Evolutionary conservation across 2,797 vertebrate species (phyloP).

Genomic region (Enteromius viviparus): DNA sequence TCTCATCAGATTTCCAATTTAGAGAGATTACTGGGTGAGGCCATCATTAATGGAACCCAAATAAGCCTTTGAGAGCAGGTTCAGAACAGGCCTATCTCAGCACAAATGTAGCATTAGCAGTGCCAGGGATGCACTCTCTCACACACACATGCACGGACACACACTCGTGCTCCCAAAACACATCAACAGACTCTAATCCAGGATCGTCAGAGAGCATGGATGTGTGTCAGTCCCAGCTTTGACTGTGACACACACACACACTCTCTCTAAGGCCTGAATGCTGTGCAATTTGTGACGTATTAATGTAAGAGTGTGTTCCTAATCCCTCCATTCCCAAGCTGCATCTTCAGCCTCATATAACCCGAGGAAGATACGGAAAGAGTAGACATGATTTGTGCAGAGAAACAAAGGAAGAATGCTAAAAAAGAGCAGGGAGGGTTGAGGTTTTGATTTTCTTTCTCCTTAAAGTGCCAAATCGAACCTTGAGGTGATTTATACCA

Average conservation of each 20-base stretch:
- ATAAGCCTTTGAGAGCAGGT: conserved; percentile 60
- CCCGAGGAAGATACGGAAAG: neutral
- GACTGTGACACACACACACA: conserved; percentile 17
- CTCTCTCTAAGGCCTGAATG: neutral
- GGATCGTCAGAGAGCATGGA: conserved; percentile 36
- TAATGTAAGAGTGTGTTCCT: conserved; percentile 35
- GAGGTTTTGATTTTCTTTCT: conserved; percentile 41
- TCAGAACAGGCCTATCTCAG: conserved; percentile 53
- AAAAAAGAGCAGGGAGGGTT: conserved; percentile 24
- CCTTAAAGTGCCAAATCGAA: conserved; percentile 47
- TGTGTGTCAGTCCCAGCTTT: conserved; percentile 41
- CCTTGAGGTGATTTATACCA: conserved; percentile 55
- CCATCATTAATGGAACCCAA: conserved; percentile 62
- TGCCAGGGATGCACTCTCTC: conserved; percentile 37
- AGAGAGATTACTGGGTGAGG: conserved; percentile 58
- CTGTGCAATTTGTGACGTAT: conserved; percentile 40
- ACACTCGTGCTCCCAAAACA: conserved; percentile 21
- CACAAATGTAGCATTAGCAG: conserved; percentile 49
- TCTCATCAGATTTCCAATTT: conserved; percentile 66
- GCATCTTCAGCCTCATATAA: conserved; percentile 10
- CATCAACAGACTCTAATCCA: conserved; percentile 53
- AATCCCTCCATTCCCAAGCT: conserved; percentile 40
- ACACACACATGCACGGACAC: conserved; percentile 11
- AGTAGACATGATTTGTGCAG: conserved; percentile 16
- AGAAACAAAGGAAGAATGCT: conserved; percentile 14